A percentile compares a stretch with the other conserved stretches of the same genome.
phyloP scores from a whole-genome alignment of 2,888 invertebrate genomes.

The Chromoteleia sp. region DNA sequence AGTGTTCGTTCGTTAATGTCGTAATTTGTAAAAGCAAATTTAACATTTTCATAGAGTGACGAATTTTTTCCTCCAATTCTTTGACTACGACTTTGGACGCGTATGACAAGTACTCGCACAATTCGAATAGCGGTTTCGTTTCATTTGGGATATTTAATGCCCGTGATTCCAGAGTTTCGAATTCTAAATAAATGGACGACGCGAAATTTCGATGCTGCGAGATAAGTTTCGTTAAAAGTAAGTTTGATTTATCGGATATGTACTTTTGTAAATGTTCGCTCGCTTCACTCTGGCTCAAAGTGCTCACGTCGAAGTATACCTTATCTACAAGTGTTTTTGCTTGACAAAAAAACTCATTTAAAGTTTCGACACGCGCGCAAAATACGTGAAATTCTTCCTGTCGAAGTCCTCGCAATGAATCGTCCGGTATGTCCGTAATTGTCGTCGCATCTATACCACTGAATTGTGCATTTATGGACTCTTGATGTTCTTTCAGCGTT shows the following conservation, averaged over 20 bases:
- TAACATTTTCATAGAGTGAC: conserved; percentile 81
- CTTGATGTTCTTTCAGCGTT: conserved; percentile 73
- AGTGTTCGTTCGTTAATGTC: conserved; percentile 85
- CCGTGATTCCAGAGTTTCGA: conserved; percentile 83
- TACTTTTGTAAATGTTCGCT: conserved; percentile 74
- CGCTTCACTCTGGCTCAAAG: conserved; percentile 75
- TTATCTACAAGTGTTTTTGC: conserved; percentile 75
- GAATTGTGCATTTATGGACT: conserved; percentile 74
- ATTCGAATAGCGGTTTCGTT: conserved; percentile 86
- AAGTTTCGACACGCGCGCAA: conserved; percentile 74
- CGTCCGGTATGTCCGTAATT: conserved; percentile 50
- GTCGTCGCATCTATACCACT: conserved; percentile 72
- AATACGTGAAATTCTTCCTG: conserved; percentile 57
- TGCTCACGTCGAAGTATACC: conserved; percentile 78
- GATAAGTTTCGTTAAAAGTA: conserved; percentile 75
- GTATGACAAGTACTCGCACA: conserved; percentile 85
- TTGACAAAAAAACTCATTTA: conserved; percentile 74
- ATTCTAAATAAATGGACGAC: conserved; percentile 84
- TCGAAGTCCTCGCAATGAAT: conserved; percentile 24
- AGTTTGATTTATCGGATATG: conserved; percentile 68
- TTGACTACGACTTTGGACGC: conserved; percentile 85
- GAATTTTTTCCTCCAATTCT: conserved; percentile 84
- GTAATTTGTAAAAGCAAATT: conserved; percentile 84
- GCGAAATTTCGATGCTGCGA: conserved; percentile 76
- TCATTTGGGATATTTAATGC: conserved; percentile 85